Evolutionary conservation across 2,797 vertebrate species (phyloP), one percentile per base, ranked within the genome.

Genomic region (Pempheris klunzingeri): DNA sequence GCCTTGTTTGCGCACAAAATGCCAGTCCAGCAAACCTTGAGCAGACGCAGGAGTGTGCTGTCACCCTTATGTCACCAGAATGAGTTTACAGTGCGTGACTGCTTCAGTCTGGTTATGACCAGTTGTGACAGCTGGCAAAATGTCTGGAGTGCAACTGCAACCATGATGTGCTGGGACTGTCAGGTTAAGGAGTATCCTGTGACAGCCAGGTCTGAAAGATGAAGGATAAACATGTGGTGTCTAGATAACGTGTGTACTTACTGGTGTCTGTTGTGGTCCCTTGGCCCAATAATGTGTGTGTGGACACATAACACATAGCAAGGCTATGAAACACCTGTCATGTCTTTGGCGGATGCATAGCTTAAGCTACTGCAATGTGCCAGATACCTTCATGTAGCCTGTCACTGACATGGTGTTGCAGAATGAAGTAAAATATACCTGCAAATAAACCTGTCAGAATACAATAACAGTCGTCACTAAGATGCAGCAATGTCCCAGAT

Each of bases 271-370:
- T 74, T 85, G 59, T 60, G 63, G 64, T 82, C 64, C 36, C 60
- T 30, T n/a, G 64, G 63, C 71, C 24, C 67, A 32, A 62, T 65
- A 67, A 68, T 67, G 39, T 28, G 30, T 52, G 61, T 80, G 30
- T 39, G 53, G 63, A 76, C 67, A 53, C 9, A 26, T 61, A 71
- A n/a, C 68, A 72, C 57, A 32, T 24, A 26, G 44, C 11, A 32
- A 46, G 14, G 67, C 85, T 74, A 82, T 82, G 65, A 90, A 82
- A 89, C 87, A 84, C 84, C 87, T 90, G 90, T 85, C 91, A 90
- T 75, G 81, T 87, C 53, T 79, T 64, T 69, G 66, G 52, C 7
- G 38, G n/a, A n/a, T n/a, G n/a, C n/a, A n/a, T 32, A 67, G 63
- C 9, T 55, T 68, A 26, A 80, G 77, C 73, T 36, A 54, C 32